phyloP scores from a whole-genome alignment of 2,797 vertebrate genomes.

The Anniella stebbinsi region DNA sequence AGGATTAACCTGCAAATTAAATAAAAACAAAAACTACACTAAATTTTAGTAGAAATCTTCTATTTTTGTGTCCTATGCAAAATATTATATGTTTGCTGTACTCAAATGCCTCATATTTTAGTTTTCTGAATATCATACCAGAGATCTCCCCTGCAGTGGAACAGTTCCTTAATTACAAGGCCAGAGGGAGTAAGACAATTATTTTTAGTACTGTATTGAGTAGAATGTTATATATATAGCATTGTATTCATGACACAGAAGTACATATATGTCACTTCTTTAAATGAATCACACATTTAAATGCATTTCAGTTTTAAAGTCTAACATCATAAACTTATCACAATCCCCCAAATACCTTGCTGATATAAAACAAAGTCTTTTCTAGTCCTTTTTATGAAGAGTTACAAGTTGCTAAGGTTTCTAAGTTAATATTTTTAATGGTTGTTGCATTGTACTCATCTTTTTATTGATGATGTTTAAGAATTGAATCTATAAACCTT shows the following conservation, averaged over 20 bases:
- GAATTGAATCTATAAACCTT: not conserved
- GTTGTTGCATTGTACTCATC: not conserved
- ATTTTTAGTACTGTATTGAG: not conserved
- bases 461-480: not conserved
- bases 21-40: not conserved
- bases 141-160: not conserved
- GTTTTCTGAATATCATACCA: slow-evolving; percentile 14
- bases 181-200: not conserved
- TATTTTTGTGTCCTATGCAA: fast-evolving
- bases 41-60: not conserved
- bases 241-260: not conserved
- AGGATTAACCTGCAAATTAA: not conserved
- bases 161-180: not conserved
- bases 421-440: slow-evolving; percentile 38
- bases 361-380: not conserved
- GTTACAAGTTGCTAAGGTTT: not conserved
- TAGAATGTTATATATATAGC: too few relatives aligned
- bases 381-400: not conserved
- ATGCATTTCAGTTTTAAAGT: not conserved
- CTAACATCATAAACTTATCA: not conserved
- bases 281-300: not conserved
- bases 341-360: not conserved
- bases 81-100: slow-evolving; percentile 3
- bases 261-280: not conserved
- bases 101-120: slow-evolving; percentile 63